Base-by-base conservation (phyloP, 2,797 vertebrate species). In the Tenualosa ilisha region DNA sequence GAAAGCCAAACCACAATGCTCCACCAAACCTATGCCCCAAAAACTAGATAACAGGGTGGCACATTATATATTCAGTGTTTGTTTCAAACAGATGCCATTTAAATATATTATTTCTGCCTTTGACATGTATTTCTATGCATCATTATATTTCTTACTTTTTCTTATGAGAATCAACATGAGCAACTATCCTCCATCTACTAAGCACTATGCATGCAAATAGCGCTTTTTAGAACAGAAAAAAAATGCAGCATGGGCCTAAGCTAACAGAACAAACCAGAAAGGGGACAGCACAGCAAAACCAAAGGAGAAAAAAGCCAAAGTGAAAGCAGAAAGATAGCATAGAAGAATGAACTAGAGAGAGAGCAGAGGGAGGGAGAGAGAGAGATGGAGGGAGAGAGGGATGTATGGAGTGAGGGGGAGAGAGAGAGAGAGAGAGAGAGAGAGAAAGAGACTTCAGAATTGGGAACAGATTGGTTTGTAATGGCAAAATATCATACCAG, bases 101-200 rank as follows among this genome's bases (percentile, higher is more conserved):
- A 79, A 79, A 20, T 24, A 11, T 24, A 63, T 24, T 63, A 9
- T 24, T 63, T 63, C 0, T 63, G 22, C 7, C 59, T 24, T n/a
- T 8, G 0, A n/a, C 7, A n/a, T 61, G 20, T n/a, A 61, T n/a
- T n/a, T 61, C 20, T 61, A 15, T 43, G 40, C 17, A 75, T 43
- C 15, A 75, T 37, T 40, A 40, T 40, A 40, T 40, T 72, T 3
- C 15, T 20, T 56, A 15, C 6, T 79, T 22, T n/a, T 46, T 46
- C 65, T 37, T 6, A 93, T 91, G 89, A 90, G 81, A 88, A 87
- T 26, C 37, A 84, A 84, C 56, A 86, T 56, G 17, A 43, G 5
- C 37, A 87, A 46, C 40, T 79, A 31, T 56, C 26, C 15, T 46
- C 43, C 22, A 81, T 83, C 56, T 68, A 26, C 59, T 68, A 81